Conservation (phyloP, 2,888 invertebrate genomes). For the Cordilura impudica region DNA sequence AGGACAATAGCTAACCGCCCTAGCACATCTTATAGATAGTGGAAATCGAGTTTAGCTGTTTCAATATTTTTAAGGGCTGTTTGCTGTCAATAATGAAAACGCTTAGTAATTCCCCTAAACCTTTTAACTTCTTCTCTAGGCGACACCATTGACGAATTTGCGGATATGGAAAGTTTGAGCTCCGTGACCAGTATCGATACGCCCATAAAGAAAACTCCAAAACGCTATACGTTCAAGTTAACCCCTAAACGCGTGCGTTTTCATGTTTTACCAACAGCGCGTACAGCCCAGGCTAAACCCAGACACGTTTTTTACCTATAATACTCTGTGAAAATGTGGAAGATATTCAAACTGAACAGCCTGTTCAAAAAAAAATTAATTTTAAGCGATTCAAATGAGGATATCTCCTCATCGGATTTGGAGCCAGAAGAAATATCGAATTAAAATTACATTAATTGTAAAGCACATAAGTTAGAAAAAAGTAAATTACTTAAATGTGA, state of each 20-base stretch:
- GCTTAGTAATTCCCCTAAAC: no score
- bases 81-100: no score
- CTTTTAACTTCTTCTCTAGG: no score
- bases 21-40: no score
- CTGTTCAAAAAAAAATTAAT: conserved; percentile 33
- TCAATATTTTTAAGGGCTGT: no score
- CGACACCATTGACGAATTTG: conserved; percentile 29
- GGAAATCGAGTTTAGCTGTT: no score
- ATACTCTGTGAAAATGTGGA: conserved; percentile 65
- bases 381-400: conserved; percentile 67
- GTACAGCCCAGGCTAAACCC: background rate
- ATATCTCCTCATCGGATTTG: conserved; percentile 71
- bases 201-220: conserved; percentile 24
- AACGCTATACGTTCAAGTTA: background rate
- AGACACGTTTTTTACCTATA: background rate
- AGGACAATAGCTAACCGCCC: no score
- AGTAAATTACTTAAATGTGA: no score
- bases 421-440: conserved; percentile 72
- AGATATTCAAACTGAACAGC: conserved; percentile 56
- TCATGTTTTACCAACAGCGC: background rate
- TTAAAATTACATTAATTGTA: no score
- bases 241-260: conserved; percentile 16
- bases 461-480: no score
- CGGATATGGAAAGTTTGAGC: conserved; percentile 39
- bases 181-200: conserved; percentile 28